Evolutionary conservation across 2,888 invertebrate species (phyloP).

Genomic region (Parnassius orleans): DNA sequence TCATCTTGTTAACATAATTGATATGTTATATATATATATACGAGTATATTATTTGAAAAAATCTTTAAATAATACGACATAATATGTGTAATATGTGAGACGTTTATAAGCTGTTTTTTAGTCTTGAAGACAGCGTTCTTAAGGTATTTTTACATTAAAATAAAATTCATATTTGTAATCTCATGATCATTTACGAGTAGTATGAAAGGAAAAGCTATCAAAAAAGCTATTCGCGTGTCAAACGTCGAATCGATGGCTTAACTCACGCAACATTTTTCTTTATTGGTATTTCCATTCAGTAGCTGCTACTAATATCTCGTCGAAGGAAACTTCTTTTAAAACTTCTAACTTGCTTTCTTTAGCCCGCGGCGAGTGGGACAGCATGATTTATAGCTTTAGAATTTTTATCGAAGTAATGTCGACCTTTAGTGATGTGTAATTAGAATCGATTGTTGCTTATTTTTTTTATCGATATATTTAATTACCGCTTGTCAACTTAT

Average conservation of each 20-base stretch:
- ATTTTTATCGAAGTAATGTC: constrained; percentile 30
- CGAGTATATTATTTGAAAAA: too few species aligned
- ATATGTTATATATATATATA: too few species aligned
- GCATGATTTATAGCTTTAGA: constrained; percentile 42
- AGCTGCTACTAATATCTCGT: constrained; percentile 24
- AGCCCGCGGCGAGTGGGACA: constrained; percentile 33
- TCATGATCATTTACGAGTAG: not conserved
- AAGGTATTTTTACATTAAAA: not conserved
- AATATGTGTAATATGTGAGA: not conserved
- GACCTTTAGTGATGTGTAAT: constrained; percentile 14
- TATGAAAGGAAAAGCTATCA: constrained; percentile 5
- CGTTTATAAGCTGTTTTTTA: too few species aligned
- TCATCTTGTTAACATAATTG: too few species aligned
- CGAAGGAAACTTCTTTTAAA: constrained; percentile 35
- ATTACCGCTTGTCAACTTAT: not conserved
- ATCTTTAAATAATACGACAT: too few species aligned
- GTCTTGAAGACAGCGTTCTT: too few species aligned
- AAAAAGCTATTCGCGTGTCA: constrained; percentile 20
- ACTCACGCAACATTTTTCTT: constrained; percentile 31
- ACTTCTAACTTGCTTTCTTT: constrained; percentile 31
- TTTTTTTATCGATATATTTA: not conserved
- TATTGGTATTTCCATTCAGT: constrained; percentile 31
- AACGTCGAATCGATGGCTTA: constrained; percentile 9
- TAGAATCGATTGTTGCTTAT: constrained; percentile 1
- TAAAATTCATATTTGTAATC: not conserved